Evolutionary conservation across 2,888 invertebrate species (phyloP).

Genomic region (Cephonodes hylas): DNA sequence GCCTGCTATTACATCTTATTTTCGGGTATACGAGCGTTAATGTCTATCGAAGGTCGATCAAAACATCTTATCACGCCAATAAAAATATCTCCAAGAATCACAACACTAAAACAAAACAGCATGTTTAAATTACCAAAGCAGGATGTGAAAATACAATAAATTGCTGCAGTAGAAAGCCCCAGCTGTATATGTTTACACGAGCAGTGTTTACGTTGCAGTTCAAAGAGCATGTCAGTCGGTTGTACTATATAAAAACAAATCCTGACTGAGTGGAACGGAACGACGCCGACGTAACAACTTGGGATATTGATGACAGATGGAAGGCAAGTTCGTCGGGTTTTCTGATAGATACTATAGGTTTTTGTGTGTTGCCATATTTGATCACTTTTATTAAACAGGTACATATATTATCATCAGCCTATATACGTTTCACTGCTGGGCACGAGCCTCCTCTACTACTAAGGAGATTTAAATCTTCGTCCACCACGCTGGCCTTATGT

Average conservation of each 20-base stretch:
- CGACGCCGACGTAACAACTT: background rate
- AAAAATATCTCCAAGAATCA: background rate
- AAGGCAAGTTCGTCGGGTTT: background rate
- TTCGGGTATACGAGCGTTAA: no score
- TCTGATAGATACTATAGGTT: no score
- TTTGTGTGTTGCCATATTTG: background rate
- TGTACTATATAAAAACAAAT: constrained; percentile 5
- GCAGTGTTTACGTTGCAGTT: background rate
- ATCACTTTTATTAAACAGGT: no score
- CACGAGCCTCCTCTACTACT: no score
- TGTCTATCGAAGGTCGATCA: no score
- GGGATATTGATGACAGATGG: background rate
- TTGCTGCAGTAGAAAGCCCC: background rate
- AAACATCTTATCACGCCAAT: background rate
- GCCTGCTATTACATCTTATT: no score
- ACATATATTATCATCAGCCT: no score
- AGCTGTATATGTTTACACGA: constrained; percentile 1
- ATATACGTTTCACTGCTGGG: no score
- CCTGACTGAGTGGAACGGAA: background rate
- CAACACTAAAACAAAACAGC: background rate
- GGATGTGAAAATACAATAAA: constrained; percentile 8
- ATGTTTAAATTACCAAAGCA: background rate
- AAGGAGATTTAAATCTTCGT: no score
- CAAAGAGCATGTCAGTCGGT: constrained; percentile 6
- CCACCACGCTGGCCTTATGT: no score